Evolutionary conservation across 1,140 invertebrate genomes (phyloP).

Genomic region (Calliphora vicina): DNA sequence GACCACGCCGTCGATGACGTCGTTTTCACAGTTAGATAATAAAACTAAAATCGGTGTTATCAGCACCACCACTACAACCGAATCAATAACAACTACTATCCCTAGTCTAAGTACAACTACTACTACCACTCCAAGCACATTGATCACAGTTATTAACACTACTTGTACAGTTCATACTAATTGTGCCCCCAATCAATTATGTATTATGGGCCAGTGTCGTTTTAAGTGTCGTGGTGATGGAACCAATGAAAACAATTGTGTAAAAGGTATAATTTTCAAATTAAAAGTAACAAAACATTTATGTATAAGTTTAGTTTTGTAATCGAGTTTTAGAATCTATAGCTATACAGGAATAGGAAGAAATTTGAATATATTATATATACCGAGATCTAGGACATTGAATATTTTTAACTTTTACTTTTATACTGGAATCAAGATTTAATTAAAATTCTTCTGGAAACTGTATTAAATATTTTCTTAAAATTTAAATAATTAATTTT

Average conservation of each 20-base stretch:
- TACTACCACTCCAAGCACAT: constrained; percentile 44
- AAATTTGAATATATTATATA: too few species aligned
- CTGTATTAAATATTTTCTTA: too few species aligned
- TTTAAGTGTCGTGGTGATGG: constrained; percentile 67
- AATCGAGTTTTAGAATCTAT: too few species aligned
- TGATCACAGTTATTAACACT: constrained; percentile 60
- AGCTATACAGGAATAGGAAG: too few species aligned
- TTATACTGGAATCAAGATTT: too few species aligned
- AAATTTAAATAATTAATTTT: too few species aligned
- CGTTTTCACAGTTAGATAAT: constrained; percentile 2
- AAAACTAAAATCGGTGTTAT: background rate
- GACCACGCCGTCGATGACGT: background rate
- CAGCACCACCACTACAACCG: background rate
- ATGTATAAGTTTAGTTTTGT: too few species aligned
- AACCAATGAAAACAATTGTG: constrained; percentile 44
- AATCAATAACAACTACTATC: constrained; percentile 23
- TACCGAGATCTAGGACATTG: too few species aligned
- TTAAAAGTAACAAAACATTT: background rate
- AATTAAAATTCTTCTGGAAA: too few species aligned
- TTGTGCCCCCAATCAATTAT: constrained; percentile 66
- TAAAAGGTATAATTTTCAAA: constrained; percentile 42
- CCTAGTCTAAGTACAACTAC: constrained; percentile 36
- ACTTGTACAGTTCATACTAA: constrained; percentile 63
- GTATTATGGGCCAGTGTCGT: constrained; percentile 66
- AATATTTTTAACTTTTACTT: too few species aligned